Evolutionary conservation across 2,888 invertebrate species (phyloP).

Genomic region (Gonocerus acuteangulatus): DNA sequence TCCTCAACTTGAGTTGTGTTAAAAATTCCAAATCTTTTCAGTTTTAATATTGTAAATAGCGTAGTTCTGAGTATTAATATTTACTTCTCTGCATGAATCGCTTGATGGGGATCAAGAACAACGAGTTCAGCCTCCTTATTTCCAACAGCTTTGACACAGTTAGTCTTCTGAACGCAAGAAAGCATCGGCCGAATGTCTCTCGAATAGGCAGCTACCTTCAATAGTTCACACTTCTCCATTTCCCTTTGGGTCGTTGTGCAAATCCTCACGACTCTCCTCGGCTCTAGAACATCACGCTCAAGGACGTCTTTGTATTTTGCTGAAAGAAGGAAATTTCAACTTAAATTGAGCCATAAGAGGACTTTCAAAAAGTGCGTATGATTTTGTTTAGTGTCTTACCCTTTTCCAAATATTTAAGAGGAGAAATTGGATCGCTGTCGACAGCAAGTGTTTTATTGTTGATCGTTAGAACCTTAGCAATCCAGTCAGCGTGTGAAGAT

Average conservation of each 20-base stretch:
- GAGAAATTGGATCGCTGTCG: conserved; percentile 53
- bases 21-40: too few relatives aligned
- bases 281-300: conserved; percentile 41
- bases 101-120: conserved; percentile 51
- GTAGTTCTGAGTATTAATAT: too few relatives aligned
- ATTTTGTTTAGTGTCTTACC: too few relatives aligned
- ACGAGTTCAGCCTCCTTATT: conserved; percentile 64
- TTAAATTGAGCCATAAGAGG: too few relatives aligned
- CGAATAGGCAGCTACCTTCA: conserved; percentile 65
- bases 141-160: conserved; percentile 59
- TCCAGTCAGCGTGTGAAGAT: conserved; percentile 38
- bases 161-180: conserved; percentile 61
- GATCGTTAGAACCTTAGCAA: conserved; percentile 43
- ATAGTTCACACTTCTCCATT: conserved; percentile 62
- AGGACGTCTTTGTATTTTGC: conserved; percentile 44
- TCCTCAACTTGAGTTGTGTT: too few relatives aligned
- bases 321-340: conserved; percentile 37
- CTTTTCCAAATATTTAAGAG: conserved; percentile 53
- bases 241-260: conserved; percentile 62
- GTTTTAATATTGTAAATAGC: too few relatives aligned
- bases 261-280: conserved; percentile 46
- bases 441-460: conserved; percentile 57
- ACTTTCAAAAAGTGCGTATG: too few relatives aligned
- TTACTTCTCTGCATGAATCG: conserved; percentile 48
- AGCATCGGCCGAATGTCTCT: conserved; percentile 71